A percentile compares a stretch with the other conserved stretches of the same genome.
These are phyloP conservation scores for Fregata magnificens DNA, from an alignment of 2,113 vertebrate genomes.

Conservation along the genomic window DNA sequence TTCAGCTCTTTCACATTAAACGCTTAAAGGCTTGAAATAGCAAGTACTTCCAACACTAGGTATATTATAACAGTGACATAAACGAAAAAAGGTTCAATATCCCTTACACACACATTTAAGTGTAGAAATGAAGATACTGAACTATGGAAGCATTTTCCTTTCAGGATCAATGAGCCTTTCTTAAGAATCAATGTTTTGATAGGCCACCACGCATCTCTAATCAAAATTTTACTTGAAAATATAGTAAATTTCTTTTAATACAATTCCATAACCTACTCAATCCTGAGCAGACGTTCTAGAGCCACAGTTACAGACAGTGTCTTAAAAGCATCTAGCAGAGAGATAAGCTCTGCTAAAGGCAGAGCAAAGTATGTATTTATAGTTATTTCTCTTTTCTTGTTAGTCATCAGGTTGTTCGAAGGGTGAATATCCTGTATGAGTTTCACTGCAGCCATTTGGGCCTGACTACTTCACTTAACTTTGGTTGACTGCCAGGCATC, in stretches of 20 bases:
- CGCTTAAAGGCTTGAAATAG: background rate
- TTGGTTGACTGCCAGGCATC: background rate
- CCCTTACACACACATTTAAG: background rate
- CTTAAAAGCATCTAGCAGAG: background rate
- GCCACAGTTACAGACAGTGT: background rate
- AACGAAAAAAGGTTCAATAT: background rate
- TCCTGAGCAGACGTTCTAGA: background rate
- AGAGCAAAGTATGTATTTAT: rapidly evolving
- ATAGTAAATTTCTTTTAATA: background rate
- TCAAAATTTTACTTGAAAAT: background rate
- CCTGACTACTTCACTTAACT: background rate
- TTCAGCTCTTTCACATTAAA: background rate
- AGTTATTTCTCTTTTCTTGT: background rate
- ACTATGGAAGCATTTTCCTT: background rate
- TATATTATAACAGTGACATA: background rate
- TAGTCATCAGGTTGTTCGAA: background rate
- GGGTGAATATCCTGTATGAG: background rate
- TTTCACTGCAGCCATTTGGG: background rate
- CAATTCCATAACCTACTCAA: background rate
- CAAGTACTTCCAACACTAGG: background rate
- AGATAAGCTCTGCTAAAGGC: background rate
- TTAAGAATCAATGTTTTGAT: background rate
- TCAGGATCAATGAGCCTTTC: background rate
- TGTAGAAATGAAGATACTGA: background rate
- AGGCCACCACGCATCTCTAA: background rate